Evolutionary conservation across 2,113 vertebrate species (phyloP), one percentile per base, ranked within the genome.

Genomic region (Columbina picui): DNA sequence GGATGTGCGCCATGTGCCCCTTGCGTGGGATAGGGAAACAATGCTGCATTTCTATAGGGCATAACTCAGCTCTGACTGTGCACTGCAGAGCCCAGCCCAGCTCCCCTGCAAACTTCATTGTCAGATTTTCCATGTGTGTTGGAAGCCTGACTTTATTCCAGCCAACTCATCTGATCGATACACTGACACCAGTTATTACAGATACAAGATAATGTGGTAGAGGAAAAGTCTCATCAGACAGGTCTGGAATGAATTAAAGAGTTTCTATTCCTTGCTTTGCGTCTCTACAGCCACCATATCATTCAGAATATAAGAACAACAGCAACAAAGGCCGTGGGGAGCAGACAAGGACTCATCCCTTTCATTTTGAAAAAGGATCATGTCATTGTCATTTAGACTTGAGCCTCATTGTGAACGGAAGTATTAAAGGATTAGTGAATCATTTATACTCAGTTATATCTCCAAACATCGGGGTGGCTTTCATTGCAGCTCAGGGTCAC

Each of bases 341-440:
- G 23, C 39, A 87, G 57, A 73, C 45, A 75, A 60, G 79, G 77
- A 81, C 50, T 93, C 88, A 92, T 75, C n/a, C 53, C 29, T 74
- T 94, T 60, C 65, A 17, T 85, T 96, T 81, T 0, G 0, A 68
- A 87, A 86, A 93, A 90, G 92, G 92, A 96, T 96, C 84, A 91
- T 89, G 97, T 95, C 97, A 78, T 71, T 94, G 63, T 77, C 84
- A 83, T 90, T 97, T 96, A 97, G 92, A 68, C 69, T 61, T 86
- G 45, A 96, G 86, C 73, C 36, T 84, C 73, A 45, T 21, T 90
- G 80, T 67, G 65, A 94, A 71, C 6, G 57, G 96, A 97, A 96
- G 93, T 94, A 93, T 94, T 97, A 97, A 77, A 84, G 87, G 96
- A 94, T 97, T 97, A 97, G 59, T 92, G 94, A 95, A 94, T 96